phyloP scores from a whole-genome alignment of 2,113 vertebrate species.

The Hassar affinis region DNA sequence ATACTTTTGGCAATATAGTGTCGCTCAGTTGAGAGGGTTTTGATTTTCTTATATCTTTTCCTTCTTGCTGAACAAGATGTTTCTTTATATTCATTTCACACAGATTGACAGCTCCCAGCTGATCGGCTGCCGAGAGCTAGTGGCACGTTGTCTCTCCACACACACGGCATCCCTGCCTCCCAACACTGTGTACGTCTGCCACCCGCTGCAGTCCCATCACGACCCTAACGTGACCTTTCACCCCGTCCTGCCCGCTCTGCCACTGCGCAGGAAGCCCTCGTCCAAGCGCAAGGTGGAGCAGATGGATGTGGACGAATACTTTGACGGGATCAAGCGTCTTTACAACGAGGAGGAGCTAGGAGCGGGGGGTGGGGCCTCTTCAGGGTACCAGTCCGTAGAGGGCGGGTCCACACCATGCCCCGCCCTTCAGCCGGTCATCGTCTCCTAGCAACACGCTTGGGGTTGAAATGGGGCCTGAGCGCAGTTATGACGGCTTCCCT shows the following conservation, averaged over 20 bases:
- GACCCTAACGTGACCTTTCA: constrained; percentile 59
- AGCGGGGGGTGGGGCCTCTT: constrained; percentile 58
- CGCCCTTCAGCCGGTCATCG: constrained; percentile 85
- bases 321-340: constrained; percentile 91
- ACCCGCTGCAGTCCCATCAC: constrained; percentile 75
- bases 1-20: no score
- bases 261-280: constrained; percentile 77
- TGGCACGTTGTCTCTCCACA: constrained; percentile 85
- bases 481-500: constrained; percentile 53
- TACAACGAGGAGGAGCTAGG: constrained; percentile 89
- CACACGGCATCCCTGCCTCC: constrained; percentile 83
- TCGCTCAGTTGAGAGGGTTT: not conserved
- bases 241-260: constrained; percentile 38
- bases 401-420: constrained; percentile 84
- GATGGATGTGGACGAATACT: constrained; percentile 98
- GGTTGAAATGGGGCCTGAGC: constrained; percentile 43
- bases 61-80: not conserved
- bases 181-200: constrained; percentile 97
- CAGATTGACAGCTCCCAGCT: constrained; percentile 90
- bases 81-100: not conserved
- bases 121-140: constrained; percentile 91
- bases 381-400: constrained; percentile 73
- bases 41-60: not conserved
- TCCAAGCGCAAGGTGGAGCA: constrained; percentile 95
- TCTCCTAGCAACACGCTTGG: constrained; percentile 71